Conservation (phyloP, 2,113 vertebrate genomes). For the Hucho hucho region DNA sequence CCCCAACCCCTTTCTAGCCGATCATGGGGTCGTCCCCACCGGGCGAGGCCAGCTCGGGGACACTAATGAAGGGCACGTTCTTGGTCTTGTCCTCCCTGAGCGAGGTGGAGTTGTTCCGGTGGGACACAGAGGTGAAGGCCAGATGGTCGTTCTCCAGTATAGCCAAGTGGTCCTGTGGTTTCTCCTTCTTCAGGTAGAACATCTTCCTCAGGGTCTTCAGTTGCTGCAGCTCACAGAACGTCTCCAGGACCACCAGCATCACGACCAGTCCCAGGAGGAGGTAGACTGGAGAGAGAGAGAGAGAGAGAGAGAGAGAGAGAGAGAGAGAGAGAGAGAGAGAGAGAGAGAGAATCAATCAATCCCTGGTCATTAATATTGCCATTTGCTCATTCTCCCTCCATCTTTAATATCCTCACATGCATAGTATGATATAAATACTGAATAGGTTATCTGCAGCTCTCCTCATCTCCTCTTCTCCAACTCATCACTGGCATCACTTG, state of each 20-base stretch:
- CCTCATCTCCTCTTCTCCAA: not conserved
- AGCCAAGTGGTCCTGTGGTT: conserved; percentile 83
- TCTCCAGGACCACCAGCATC: conserved; percentile 95
- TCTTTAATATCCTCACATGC: not conserved
- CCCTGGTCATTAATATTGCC: too few species aligned
- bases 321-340: not conserved
- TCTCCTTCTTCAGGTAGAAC: conserved; percentile 95
- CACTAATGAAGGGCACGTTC: conserved; percentile 76
- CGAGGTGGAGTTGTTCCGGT: conserved; percentile 58
- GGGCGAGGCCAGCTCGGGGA: conserved; percentile 63
- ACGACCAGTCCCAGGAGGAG: conserved; percentile 89
- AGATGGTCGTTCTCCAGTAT: conserved; percentile 93
- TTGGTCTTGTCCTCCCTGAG: conserved; percentile 77
- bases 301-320: not conserved
- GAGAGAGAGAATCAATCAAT: too few species aligned
- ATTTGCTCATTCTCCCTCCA: too few species aligned
- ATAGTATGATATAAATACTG: not conserved
- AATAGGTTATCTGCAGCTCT: not conserved
- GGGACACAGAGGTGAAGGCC: conserved; percentile 86
- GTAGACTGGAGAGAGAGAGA: conserved; percentile 77
- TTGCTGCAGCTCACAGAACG: conserved; percentile 95
- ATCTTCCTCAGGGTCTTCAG: conserved; percentile 93
- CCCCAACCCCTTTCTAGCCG: conserved; percentile 64
- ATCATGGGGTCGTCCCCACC: conserved; percentile 74
- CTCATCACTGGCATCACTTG: not conserved